Percentiles rank a stretch among this genome's conserved stretches.
phyloP scores from a whole-genome alignment of 2,113 vertebrate genomes.

The Herpailurus yagouaroundi region DNA sequence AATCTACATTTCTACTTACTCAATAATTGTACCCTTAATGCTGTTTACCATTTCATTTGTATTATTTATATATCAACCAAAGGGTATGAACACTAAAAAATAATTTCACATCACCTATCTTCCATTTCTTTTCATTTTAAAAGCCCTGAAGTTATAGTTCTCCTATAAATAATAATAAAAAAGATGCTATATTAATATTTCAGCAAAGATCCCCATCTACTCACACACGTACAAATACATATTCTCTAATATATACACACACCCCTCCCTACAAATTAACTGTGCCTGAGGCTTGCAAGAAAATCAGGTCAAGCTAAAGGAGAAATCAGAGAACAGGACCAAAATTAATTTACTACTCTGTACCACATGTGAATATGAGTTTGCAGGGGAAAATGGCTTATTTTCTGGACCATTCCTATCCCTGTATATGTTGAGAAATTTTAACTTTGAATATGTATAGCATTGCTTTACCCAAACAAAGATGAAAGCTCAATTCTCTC shows the following conservation, averaged over 20 bases:
- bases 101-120: conserved; percentile 74
- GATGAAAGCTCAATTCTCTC: background rate
- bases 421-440: background rate
- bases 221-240: background rate
- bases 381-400: conserved; percentile 41
- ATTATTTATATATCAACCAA: conserved; percentile 77
- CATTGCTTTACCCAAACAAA: background rate
- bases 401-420: background rate
- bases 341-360: conserved; percentile 80
- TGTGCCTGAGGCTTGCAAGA: conserved; percentile 75
- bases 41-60: conserved; percentile 74
- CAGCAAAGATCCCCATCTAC: conserved; percentile 55
- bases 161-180: conserved; percentile 79
- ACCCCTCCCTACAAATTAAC: conserved; percentile 77
- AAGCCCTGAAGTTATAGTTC: conserved; percentile 70
- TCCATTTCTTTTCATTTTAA: conserved; percentile 75
- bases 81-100: conserved; percentile 72
- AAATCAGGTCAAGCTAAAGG: conserved; percentile 82
- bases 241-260: conserved; percentile 62
- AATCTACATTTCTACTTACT: conserved; percentile 55
- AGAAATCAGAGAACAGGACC: conserved; percentile 78
- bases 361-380: conserved; percentile 68
- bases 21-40: conserved; percentile 62
- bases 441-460: background rate
- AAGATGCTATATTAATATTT: conserved; percentile 76